Evolutionary conservation across 2,797 vertebrate species (phyloP).

Genomic region (Aselliscus stoliczkanus): DNA sequence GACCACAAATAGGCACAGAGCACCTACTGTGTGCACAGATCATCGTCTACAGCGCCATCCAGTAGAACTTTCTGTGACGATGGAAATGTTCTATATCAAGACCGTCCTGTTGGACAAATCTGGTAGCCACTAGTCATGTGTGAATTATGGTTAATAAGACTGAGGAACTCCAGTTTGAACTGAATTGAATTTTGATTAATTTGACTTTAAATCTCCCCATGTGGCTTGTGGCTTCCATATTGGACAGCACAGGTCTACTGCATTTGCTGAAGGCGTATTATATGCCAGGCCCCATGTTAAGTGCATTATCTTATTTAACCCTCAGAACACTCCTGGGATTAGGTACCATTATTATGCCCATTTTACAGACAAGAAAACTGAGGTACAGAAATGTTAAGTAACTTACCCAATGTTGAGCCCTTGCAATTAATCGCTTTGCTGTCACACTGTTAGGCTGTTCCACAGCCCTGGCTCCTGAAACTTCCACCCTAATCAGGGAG

Average conservation of each 20-base stretch:
- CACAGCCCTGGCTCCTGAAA: background rate
- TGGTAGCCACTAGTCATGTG: background rate
- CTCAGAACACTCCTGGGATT: background rate
- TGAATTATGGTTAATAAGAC: background rate
- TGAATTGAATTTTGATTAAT: background rate
- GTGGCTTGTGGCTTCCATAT: background rate
- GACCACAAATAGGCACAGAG: background rate
- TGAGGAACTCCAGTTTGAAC: background rate
- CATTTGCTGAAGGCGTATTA: background rate
- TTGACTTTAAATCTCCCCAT: background rate
- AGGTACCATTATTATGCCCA: background rate
- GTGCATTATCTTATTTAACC: background rate
- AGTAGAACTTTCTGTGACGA: background rate
- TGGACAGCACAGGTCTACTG: background rate
- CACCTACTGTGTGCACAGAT: background rate
- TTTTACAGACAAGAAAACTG: background rate
- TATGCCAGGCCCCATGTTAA: background rate
- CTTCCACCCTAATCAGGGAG: background rate
- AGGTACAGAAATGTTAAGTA: background rate
- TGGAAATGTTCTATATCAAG: background rate
- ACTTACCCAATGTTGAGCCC: background rate
- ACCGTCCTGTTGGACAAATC: background rate
- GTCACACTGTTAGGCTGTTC: background rate
- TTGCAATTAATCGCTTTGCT: background rate
- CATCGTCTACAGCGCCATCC: fast-evolving